Evolutionary conservation across 2,113 vertebrate species (phyloP), one percentile per base, ranked within the genome.

Genomic region (Heliornis fulica): DNA sequence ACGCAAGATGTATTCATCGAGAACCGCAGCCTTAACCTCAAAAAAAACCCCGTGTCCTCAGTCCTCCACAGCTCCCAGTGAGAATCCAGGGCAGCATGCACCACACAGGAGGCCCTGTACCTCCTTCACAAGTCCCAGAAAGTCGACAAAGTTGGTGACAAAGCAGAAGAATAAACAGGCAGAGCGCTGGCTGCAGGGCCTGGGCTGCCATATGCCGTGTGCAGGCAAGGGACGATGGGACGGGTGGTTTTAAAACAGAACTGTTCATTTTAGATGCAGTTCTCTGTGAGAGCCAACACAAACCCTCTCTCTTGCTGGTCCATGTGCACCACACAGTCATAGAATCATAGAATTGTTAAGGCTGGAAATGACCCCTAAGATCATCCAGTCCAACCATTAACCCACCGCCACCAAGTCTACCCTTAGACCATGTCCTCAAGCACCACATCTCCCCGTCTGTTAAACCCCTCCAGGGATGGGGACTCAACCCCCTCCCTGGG

Each of bases 151-250:
- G 57, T 19, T 75, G 74, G 63, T 71, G 61, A 60, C 41, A 38
- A 57, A 89, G 85, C 74, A 70, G 46, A 10, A 46, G 57, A 84
- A 40, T 32, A 41, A 20, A 23, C 16, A 93, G 48, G 86, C 76
- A 64, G 36, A 17, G 83, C 5, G 19, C 50, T 87, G 83, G 87
- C 57, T 85, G 94, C 90, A 77, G 89, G 83, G 45, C 69, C 89
- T 70, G 34, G 61, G 93, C 61, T 68, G 65, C 90, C 57, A 53
- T 36, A 48, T 36, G 32, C 83, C 63, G 71, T 0, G 0, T 15
- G 6, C 8, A 0, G 2, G 19, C 65, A 51, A 65, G 31, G 41
- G 66, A 38, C 9, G 8, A 11, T 20, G 31, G 9, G 21, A 15
- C 17, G 10, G 21, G 10, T 15, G 16, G 34, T 46, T 41, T 26